A percentile compares a stretch with the other conserved stretches of the same genome.
phyloP scores from a whole-genome alignment of 2,113 vertebrate species.

The Crypturellus undulatus region DNA sequence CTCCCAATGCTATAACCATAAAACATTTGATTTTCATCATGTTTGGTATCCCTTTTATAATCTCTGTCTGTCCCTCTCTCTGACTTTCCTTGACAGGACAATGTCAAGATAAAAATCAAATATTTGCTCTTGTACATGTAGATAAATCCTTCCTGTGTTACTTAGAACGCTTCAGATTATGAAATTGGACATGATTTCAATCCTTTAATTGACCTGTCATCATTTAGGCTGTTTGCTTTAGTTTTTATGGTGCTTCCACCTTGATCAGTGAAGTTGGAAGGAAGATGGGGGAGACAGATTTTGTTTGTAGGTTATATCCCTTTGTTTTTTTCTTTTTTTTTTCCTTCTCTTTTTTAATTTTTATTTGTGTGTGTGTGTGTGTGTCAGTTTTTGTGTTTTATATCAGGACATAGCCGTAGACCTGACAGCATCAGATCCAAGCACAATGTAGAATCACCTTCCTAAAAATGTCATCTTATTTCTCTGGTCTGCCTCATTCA shows the following conservation, averaged over 20 bases:
- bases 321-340: background rate
- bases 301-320: background rate
- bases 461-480: background rate
- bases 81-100: constrained; percentile 66
- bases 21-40: background rate
- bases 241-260: background rate
- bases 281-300: background rate
- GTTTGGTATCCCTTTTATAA: background rate
- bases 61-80: background rate
- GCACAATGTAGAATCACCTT: background rate
- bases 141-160: constrained; percentile 56
- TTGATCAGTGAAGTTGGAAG: background rate
- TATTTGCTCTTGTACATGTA: constrained; percentile 34
- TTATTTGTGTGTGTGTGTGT: too few relatives aligned
- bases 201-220: constrained; percentile 45
- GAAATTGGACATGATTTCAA: constrained; percentile 20
- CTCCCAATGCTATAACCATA: background rate
- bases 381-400: background rate
- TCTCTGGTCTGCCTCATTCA: background rate
- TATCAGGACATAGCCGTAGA: background rate
- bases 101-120: constrained; percentile 68
- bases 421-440: background rate
- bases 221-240: constrained; percentile 41
- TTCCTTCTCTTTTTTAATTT: too few relatives aligned
- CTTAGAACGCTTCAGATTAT: constrained; percentile 39